Evolutionary conservation across 2,113 vertebrate genomes (phyloP).

Genomic region (Cygnus atratus): DNA sequence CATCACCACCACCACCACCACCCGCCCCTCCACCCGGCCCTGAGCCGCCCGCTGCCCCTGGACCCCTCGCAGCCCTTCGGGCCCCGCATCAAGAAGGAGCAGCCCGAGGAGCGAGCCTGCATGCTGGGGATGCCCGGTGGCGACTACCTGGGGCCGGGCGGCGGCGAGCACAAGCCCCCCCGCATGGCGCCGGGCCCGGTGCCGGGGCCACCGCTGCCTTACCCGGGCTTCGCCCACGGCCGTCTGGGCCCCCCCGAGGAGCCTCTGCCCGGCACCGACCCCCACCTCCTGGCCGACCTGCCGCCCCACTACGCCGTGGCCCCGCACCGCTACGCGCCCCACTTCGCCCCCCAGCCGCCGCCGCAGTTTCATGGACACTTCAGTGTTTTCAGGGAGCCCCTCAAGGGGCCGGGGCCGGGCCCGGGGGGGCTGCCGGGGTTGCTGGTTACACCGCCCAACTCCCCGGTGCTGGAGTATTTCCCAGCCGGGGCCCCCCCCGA

Average conservation of each 20-base stretch:
- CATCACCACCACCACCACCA: conserved; percentile 34
- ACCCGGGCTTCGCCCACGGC: conserved; percentile 70
- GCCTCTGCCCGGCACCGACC: conserved; percentile 61
- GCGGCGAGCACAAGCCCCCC: conserved; percentile 73
- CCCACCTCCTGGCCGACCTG: conserved; percentile 71
- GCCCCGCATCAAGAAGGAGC: conserved; percentile 88
- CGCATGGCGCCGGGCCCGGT: conserved; percentile 40
- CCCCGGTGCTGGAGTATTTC: conserved; percentile 87
- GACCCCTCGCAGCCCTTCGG: conserved; percentile 65
- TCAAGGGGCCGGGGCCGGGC: conserved; percentile 70
- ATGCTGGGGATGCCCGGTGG: conserved; percentile 75
- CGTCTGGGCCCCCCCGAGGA: conserved; percentile 57
- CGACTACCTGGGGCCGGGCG: conserved; percentile 74
- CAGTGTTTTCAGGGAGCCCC: conserved; percentile 77
- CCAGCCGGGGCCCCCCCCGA: conserved; percentile 69
- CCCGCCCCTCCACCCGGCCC: conserved; percentile 33
- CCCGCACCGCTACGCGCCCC: conserved; percentile 69
- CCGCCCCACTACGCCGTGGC: conserved; percentile 72
- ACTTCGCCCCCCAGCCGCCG: conserved; percentile 72
- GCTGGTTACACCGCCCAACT: conserved; percentile 88
- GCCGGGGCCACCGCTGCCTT: conserved; percentile 49
- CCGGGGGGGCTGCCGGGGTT: conserved; percentile 77
- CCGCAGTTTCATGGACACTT: conserved; percentile 85
- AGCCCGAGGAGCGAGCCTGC: conserved; percentile 78
- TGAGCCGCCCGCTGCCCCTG: conserved; percentile 35